Base-by-base conservation (phyloP, 2,888 invertebrate genomes). In the Oligia fasciuncula region DNA sequence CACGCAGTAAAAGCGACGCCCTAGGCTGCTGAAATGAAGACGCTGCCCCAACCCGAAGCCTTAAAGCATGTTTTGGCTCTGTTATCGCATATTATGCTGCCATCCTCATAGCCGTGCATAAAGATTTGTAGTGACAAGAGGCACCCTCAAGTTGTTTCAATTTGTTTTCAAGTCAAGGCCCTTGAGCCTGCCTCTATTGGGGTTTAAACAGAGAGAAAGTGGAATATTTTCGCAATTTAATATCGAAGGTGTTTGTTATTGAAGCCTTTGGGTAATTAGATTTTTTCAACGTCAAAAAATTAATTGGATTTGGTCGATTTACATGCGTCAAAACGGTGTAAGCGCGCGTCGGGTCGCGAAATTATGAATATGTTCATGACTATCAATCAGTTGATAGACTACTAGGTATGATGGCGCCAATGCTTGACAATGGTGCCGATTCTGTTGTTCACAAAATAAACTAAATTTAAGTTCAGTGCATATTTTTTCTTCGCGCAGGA, bases 221-320 rank as follows among this genome's bases (percentile, higher is more conserved):
- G 5, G 13, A 69, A 46, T 77, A 68, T 46, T 46, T 46, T 46
- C 46, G 46, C 1, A 46, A 46, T 11, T 46, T 11, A 46, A 46
- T 46, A 11, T 46, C 46, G 46, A 46, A 46, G 46, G 23, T 46
- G 35, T 23, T 73, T 17, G 51, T 17, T 60, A 43, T 14, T 35
- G 73, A 80, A 73, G 62, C 54, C 62, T 19, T 76, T 51, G 14
- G 11, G 23, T 29, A 54, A 60, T 51, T 14, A 63, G 29, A 69
- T 74, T 72, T 74, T 1, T 72, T 60, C n/a, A 29, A 71, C 57
- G 65, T 62, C 72, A 35, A 67, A 57, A 67, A 60, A 68, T 66
- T 77, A 77, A 80, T 84, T 84, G 76, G 80, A 84, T 84, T 80
- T 68, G 46, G 29, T 46, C 43, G 46, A 76, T 83, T 73, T 84